A percentile compares a stretch with the other conserved stretches of the same genome.
Evolutionary conservation across 2,113 vertebrate genomes (phyloP).

Genomic region (Campylomormyrus numenius): DNA sequence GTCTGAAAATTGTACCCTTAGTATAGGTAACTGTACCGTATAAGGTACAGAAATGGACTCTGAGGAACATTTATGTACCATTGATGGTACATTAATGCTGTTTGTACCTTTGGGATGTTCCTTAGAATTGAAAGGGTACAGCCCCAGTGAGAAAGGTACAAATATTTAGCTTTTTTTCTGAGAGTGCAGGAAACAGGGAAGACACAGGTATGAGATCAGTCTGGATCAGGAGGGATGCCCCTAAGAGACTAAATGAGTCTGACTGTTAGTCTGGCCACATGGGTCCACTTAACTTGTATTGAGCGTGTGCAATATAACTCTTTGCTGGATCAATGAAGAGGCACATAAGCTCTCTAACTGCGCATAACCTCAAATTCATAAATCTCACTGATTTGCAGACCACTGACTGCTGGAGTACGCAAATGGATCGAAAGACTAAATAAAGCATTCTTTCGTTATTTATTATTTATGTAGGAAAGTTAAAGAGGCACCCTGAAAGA

Average conservation of each 20-base stretch:
- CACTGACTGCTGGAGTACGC: not conserved
- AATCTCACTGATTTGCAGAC: not conserved
- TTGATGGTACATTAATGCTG: no score
- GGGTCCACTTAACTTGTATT: not conserved
- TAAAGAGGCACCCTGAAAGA: not conserved
- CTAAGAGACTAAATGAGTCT: not conserved
- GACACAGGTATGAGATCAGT: not conserved
- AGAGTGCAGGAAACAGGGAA: not conserved
- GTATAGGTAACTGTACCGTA: no score
- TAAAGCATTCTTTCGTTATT: not conserved
- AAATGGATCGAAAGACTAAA: not conserved
- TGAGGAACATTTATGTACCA: no score
- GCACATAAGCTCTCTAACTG: not conserved
- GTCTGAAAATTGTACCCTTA: no score
- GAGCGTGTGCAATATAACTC: not conserved
- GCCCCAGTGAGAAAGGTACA: no score
- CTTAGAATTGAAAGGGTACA: no score
- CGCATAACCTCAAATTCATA: slow-evolving; percentile 8
- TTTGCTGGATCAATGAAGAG: slow-evolving; percentile 10
- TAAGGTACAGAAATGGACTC: no score
- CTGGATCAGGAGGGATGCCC: not conserved
- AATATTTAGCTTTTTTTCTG: no score
- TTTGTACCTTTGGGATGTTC: no score
- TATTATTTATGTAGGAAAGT: not conserved
- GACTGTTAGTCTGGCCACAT: not conserved